phyloP scores from a whole-genome alignment of 2,113 vertebrate genomes.

The Aphelocoma coerulescens region DNA sequence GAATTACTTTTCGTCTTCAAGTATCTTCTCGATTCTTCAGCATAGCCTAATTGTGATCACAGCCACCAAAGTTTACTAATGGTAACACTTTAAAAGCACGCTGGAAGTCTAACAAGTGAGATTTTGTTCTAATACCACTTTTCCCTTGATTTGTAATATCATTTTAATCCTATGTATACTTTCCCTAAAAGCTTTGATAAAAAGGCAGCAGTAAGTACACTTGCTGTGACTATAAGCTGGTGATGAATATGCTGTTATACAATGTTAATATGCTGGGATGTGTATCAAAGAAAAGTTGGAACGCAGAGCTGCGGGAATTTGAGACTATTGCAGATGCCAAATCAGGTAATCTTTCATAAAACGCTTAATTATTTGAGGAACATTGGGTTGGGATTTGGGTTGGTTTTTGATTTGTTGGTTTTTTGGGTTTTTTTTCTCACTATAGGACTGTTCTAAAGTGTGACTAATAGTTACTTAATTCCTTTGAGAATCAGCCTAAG shows the following conservation, averaged over 20 bases:
- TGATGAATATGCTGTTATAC: neutral
- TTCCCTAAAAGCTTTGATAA: neutral
- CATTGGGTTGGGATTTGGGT: neutral
- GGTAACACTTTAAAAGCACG: neutral
- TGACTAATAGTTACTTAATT: neutral
- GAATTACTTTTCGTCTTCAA: neutral
- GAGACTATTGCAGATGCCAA: neutral
- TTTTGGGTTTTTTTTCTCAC: neutral
- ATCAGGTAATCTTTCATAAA: neutral
- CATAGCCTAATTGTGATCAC: neutral
- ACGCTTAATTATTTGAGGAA: neutral
- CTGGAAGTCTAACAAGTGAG: neutral
- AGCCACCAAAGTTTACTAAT: neutral
- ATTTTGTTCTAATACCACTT: neutral
- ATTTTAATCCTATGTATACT: neutral
- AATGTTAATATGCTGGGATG: neutral
- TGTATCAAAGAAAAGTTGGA: neutral
- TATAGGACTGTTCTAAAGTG: neutral
- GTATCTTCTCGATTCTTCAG: neutral
- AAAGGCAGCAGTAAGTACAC: neutral
- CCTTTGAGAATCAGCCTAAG: neutral
- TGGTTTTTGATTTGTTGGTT: neutral
- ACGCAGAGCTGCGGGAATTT: neutral
- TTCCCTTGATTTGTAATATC: neutral
- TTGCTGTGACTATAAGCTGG: neutral